Evolutionary conservation across 2,113 vertebrate species (phyloP).

Genomic region (Isichthys henryi): DNA sequence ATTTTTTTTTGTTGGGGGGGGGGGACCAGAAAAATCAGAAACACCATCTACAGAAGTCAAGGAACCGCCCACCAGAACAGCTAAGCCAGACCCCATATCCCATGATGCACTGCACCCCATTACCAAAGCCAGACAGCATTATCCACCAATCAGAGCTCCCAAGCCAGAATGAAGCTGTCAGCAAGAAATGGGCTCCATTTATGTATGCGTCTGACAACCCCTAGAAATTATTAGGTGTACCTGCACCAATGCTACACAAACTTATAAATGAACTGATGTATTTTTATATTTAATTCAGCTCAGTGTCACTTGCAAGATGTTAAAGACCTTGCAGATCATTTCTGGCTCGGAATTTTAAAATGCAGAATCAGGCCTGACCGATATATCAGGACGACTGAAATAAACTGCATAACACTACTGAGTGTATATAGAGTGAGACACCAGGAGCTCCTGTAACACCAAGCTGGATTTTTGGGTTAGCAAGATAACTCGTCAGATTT

Average conservation of each 20-base stretch:
- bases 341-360: not conserved
- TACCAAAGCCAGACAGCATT: not conserved
- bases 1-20: not conserved
- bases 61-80: not conserved
- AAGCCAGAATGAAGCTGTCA: not conserved
- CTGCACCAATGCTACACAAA: not conserved
- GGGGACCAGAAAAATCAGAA: not conserved
- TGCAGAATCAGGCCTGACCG: not conserved
- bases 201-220: not conserved
- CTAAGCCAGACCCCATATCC: conserved; percentile 21
- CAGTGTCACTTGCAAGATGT: not conserved
- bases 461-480: not conserved
- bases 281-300: not conserved
- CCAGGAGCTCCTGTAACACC: not conserved
- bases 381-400: not conserved
- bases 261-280: not conserved
- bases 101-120: not conserved
- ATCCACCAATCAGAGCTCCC: not conserved
- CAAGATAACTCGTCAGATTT: not conserved
- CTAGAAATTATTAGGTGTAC: not conserved
- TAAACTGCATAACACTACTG: not conserved
- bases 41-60: conserved; percentile 24
- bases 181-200: not conserved
- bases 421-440: not conserved
- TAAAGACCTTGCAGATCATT: not conserved